Evolutionary conservation across 2,113 vertebrate genomes (phyloP), one percentile per base, ranked within the genome.

Genomic region (Columba janthina): DNA sequence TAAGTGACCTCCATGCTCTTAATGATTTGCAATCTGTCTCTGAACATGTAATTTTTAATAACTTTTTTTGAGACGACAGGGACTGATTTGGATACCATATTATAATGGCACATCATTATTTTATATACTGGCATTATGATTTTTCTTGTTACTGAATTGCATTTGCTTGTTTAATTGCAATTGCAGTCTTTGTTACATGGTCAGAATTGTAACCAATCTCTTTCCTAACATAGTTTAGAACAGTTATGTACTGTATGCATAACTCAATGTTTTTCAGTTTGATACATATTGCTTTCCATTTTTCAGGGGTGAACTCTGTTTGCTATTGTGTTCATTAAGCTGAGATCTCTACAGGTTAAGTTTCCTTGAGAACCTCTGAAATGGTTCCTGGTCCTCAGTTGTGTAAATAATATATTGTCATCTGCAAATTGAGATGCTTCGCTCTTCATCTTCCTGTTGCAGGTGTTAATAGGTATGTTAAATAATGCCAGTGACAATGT

Each of bases 401-500:
- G 46, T 34, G 83, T 78, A 93, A 93, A 96, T 92, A 81, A 92
- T 84, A 71, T 25, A 62, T 90, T 84, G 60, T 71, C 76, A 50
- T 65, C 73, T 94, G 38, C 61, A 87, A 77, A 85, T 31, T 53
- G 42, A 78, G 38, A 38, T 87, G 32, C 75, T 77, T 89, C 60
- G 46, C 46, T 60, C 24, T 46, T 94, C 90, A 56, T 88, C 75
- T 94, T 89, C 77, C 61, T 85, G 57, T 57, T 91, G 69, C 72
- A 81, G 60, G 34, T 93, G 74, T 86, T 96, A 94, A 85, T 71
- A 86, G 79, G 69, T 90, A n/a, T 56, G 61, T 89, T 97, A 87
- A 97, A 96, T 92, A 95, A 93, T 92, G 84, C 69, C 73, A 85
- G 38, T 38, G 57, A 78, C 75, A 85, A 29, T 5, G 8, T 62